These are phyloP conservation scores for Acrobasis repandana DNA, from an alignment of 2,888 invertebrate species.

Conservation along the genomic window DNA sequence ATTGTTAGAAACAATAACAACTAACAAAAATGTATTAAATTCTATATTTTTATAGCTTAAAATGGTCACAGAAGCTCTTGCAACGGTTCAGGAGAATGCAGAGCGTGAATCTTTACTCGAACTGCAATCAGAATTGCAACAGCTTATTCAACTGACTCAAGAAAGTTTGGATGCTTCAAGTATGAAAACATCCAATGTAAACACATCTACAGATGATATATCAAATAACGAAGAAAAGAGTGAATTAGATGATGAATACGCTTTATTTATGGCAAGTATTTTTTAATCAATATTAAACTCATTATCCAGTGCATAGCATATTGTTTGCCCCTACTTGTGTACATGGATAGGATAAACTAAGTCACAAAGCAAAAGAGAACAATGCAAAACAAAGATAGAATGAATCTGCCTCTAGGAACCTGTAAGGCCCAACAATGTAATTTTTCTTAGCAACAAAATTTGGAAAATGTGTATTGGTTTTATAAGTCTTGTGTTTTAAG, in stretches of 20 bases:
- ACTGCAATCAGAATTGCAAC: constrained; percentile 85
- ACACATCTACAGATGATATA: constrained; percentile 26
- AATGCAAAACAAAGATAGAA: too few species aligned
- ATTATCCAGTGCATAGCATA: too few species aligned
- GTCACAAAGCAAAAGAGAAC: too few species aligned
- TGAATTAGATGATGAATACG: constrained; percentile 83
- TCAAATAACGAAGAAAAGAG: constrained; percentile 38
- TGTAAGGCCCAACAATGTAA: too few species aligned
- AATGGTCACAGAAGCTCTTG: constrained; percentile 84
- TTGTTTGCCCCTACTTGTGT: too few species aligned
- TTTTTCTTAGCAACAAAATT: too few species aligned
- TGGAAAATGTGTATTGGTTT: too few species aligned
- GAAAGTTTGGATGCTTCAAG: constrained; percentile 77
- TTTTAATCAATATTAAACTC: constrained; percentile 7
- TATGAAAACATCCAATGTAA: constrained; percentile 33
- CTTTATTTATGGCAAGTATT: constrained; percentile 84
- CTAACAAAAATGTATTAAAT: background rate
- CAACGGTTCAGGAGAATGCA: constrained; percentile 63
- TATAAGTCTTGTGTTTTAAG: too few species aligned
- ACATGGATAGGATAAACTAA: too few species aligned
- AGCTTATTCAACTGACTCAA: constrained; percentile 86
- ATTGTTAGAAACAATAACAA: background rate
- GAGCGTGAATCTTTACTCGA: constrained; percentile 83
- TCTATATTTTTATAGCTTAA: constrained; percentile 72
- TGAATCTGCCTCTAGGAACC: too few species aligned